A percentile compares a stretch with the other conserved stretches of the same genome.
phyloP scores from a whole-genome alignment of 1,140 invertebrate species.

The Galendromus occidentalis region DNA sequence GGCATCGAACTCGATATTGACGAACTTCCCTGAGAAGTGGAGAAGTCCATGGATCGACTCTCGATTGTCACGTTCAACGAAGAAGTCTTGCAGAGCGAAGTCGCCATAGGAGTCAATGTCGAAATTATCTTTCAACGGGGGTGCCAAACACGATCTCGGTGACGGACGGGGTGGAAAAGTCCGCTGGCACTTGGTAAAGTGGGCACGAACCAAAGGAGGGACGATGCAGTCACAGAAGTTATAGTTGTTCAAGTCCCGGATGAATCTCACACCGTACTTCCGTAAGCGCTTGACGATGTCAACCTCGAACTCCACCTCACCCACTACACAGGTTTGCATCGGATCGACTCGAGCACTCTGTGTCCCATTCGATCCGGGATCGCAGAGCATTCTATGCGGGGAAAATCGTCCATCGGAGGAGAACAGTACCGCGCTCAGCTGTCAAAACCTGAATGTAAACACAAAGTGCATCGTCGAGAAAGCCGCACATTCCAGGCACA shows the following conservation, averaged over 20 bases:
- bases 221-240: not conserved
- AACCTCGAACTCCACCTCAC: not conserved
- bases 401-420: too few relatives aligned
- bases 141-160: not conserved
- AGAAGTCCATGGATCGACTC: not conserved
- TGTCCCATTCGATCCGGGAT: too few relatives aligned
- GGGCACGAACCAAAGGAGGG: not conserved
- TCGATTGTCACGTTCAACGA: not conserved
- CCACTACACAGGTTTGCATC: too few relatives aligned
- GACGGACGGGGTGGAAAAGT: not conserved
- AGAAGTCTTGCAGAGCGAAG: not conserved
- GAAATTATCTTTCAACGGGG: not conserved
- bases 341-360: too few relatives aligned
- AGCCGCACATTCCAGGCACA: too few relatives aligned
- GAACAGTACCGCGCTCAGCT: too few relatives aligned
- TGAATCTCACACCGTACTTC: not conserved
- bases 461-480: too few relatives aligned
- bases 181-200: not conserved
- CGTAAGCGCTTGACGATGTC: not conserved
- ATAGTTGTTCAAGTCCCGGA: not conserved
- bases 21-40: not conserved
- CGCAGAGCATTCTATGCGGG: too few relatives aligned
- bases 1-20: not conserved
- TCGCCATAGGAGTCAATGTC: not conserved
- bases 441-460: too few relatives aligned